phyloP scores from a whole-genome alignment of 23 tunicate species.

The Botrylloides violaceus region DNA sequence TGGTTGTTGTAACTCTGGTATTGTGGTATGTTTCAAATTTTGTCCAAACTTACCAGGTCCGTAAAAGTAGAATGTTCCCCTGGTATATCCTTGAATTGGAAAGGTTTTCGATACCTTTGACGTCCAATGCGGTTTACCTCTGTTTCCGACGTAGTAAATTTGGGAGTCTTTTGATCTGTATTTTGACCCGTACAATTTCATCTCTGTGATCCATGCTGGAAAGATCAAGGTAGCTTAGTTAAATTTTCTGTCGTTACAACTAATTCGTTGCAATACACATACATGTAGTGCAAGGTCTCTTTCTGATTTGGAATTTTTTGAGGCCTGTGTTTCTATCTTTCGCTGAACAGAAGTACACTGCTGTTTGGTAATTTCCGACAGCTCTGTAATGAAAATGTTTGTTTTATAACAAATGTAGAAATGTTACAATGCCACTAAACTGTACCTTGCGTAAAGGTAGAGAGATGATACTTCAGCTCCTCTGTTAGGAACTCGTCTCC shows the following conservation, averaged over 20 bases:
- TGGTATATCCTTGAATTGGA: slow-evolving; percentile 44
- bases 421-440: neutral
- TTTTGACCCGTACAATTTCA: slow-evolving; percentile 31
- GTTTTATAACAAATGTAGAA: neutral
- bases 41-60: slow-evolving; percentile 49
- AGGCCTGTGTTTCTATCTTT: neutral
- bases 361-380: slow-evolving; percentile 17
- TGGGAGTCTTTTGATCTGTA: slow-evolving; percentile 1
- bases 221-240: neutral
- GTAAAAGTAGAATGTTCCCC: slow-evolving; percentile 28
- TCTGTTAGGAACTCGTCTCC: neutral
- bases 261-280: neutral
- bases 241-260: neutral
- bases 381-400: slow-evolving; percentile 8
- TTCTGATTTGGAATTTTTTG: slow-evolving; percentile 23
- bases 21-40: too few relatives aligned
- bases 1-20: too few relatives aligned
- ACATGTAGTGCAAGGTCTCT: slow-evolving; percentile 35
- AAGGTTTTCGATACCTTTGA: slow-evolving; percentile 24
- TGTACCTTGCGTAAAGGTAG: slow-evolving; percentile 8
- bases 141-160: slow-evolving; percentile 30
- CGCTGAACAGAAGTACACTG: slow-evolving; percentile 23
- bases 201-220: slow-evolving; percentile 40
- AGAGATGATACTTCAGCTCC: neutral
- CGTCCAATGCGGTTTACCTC: slow-evolving; percentile 38